phyloP scores from a whole-genome alignment of 2,888 invertebrate genomes.

The Lepidochitona cinerea region DNA sequence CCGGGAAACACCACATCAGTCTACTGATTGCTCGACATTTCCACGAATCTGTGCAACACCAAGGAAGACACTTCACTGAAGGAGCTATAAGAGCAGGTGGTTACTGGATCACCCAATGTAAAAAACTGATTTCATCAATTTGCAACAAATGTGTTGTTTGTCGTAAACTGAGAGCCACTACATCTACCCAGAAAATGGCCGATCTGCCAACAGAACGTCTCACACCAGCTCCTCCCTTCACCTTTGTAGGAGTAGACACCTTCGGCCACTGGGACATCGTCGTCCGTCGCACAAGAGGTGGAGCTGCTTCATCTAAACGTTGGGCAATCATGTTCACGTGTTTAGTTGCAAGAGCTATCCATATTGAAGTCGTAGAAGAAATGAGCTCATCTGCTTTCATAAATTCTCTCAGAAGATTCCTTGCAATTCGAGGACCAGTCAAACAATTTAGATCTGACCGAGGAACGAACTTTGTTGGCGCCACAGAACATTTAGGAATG shows the following conservation, averaged over 20 bases:
- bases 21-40: background rate
- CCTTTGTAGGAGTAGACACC: conserved; percentile 2
- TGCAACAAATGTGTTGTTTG: background rate
- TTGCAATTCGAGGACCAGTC: conserved; percentile 4
- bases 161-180: background rate
- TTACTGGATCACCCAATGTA: background rate
- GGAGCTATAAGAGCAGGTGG: background rate
- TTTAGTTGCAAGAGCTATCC: conserved; percentile 5
- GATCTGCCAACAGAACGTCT: background rate
- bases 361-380: conserved; percentile 3
- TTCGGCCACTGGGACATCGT: conserved; percentile 6
- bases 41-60: conserved; percentile 9
- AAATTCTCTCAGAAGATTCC: background rate
- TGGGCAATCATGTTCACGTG: conserved; percentile 12
- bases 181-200: background rate
- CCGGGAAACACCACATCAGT: background rate
- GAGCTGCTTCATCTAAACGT: conserved; percentile 1
- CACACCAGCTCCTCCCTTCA: background rate
- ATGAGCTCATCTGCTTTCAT: conserved; percentile 4
- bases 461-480: background rate
- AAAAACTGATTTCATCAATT: background rate
- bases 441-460: background rate
- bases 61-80: conserved; percentile 14
- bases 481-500: background rate
- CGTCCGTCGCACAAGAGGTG: background rate